Base-by-base conservation (phyloP, 2,888 invertebrate genomes). In the Bruchidius siliquastri region DNA sequence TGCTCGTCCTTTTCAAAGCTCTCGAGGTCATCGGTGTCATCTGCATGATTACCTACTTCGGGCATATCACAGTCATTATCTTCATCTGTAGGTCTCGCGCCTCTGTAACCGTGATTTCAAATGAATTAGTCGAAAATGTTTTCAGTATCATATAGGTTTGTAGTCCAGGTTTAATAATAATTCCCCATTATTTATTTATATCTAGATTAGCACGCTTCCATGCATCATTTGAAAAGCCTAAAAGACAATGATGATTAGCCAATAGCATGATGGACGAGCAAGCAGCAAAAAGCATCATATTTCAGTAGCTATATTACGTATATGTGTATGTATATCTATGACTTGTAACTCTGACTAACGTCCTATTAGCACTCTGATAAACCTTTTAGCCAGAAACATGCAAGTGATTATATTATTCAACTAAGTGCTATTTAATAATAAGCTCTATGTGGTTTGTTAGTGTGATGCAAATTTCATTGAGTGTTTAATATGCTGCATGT, bases 1-100 rank as follows among this genome's bases (percentile, higher is more conserved):
- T 86, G 85, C 79, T 90, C 90, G 72, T 89, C 89, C 70, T 87
- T 85, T 80, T 90, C 89, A 80, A 90, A 90, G 77, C 87, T 87
- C 77, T 88, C 87, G 22, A 88, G 82, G 79, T 89, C 85, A 20
- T 85, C 85, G 73, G 87, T 87, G 72, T 87, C 87, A 71, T 86
- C 85, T 32, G 80, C 76, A 71, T 79, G 77, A 70, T 77, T 79
- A 71, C 77, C 77, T 71, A 84, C 79, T 78, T 86, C 85, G 26
- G 82, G 80, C 85, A 86, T 86, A 83, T 86, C 85, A 84, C 86
- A 86, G 85, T 85, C 85, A 75, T 85, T 84, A 68, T 80, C 76
- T 74, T 84, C 84, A 73, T 81, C 82, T 73, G 80, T 81, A 75
- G 79, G 77, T 77, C 81, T 81, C 67, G 82, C 81, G 72, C 77